Conservation (phyloP, 1,140 invertebrate species). For the Mylabris phalerata region DNA sequence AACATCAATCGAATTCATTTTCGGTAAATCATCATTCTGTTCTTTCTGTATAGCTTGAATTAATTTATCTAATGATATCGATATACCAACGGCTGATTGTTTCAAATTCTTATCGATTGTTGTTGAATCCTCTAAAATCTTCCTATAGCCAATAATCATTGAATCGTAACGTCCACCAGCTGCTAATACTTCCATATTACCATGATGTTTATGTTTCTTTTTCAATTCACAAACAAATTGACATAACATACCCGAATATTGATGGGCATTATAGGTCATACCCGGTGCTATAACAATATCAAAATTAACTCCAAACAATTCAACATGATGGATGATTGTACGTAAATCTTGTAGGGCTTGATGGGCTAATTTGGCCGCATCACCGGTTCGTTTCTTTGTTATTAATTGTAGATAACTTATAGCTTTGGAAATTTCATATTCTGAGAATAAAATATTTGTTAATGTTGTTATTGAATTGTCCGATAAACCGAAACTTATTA, state of each 20-base stretch:
- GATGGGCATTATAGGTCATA: constrained; percentile 56
- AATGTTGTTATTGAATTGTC: constrained; percentile 63
- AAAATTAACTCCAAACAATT: constrained; percentile 66
- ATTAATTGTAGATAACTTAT: constrained; percentile 54
- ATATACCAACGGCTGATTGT: constrained; percentile 65
- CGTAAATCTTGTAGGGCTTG: constrained; percentile 68
- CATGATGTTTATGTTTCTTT: constrained; percentile 48
- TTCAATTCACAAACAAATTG: constrained; percentile 60
- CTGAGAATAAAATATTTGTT: constrained; percentile 64
- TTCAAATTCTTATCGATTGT: constrained; percentile 38
- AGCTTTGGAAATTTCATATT: constrained; percentile 60
- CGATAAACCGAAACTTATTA: constrained; percentile 60
- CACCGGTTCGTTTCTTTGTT: constrained; percentile 55
- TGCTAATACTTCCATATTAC: constrained; percentile 43
- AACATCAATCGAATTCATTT: constrained; percentile 50
- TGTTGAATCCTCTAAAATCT: constrained; percentile 26
- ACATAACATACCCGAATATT: constrained; percentile 66
- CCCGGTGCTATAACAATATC: constrained; percentile 56
- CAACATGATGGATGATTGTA: constrained; percentile 58
- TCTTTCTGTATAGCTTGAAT: constrained; percentile 49
- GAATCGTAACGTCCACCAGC: constrained; percentile 46
- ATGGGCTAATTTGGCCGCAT: constrained; percentile 57
- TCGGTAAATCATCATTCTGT: constrained; percentile 39
- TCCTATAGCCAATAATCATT: constrained; percentile 44
- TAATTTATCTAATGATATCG: constrained; percentile 66